Base-by-base conservation (phyloP, 1,140 invertebrate species). In the Musca vetustissima region DNA sequence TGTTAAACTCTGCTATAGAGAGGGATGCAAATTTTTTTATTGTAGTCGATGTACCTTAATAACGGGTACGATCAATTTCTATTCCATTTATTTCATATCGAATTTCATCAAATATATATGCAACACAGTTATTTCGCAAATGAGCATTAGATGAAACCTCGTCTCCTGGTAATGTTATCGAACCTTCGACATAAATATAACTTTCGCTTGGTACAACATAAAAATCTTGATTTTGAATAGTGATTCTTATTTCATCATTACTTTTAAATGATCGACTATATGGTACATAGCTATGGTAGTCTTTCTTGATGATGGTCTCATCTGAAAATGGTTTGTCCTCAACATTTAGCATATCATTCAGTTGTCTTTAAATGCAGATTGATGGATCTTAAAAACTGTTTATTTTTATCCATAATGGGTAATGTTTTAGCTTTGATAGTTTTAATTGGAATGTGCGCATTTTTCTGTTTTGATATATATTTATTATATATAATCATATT, bases 31-130 rank as follows among this genome's bases (percentile, higher is more conserved):
- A 80, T 17, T 70, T 73, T 75, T 85, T 85, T 64, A 85, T 76
- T 17, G 78, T 73, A 50, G 67, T 79, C 3, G 79, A 80, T 4
- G 83, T 72, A 49, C 83, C 83, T 4, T 78, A 73, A 73, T 82
- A 80, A 74, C 78, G 80, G 59, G 73, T 76, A 49, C 73, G 66
- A 77, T 86, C 83, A 66, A 85, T 81, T 73, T 82, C 81, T 6
- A 82, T 70, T 25, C 77, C 82, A 28, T 28, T 28, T 28, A 28
- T 4, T 8, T 28, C 28, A 28, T 28, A 28, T 28, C 28, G 72
- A 15, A 84, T 83, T 72, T 84, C 83, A 68, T 82, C 76, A 74
- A 85, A 85, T 13, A 85, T 68, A 75, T 78, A 78, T 28, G 77
- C 71, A 8, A 83, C 69, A 19, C 71, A 73, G 73, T 83, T 84